A percentile compares a stretch with the other conserved stretches of the same genome.
Conservation (phyloP, 2,888 invertebrate genomes). For the Ormyrus thymus region DNA sequence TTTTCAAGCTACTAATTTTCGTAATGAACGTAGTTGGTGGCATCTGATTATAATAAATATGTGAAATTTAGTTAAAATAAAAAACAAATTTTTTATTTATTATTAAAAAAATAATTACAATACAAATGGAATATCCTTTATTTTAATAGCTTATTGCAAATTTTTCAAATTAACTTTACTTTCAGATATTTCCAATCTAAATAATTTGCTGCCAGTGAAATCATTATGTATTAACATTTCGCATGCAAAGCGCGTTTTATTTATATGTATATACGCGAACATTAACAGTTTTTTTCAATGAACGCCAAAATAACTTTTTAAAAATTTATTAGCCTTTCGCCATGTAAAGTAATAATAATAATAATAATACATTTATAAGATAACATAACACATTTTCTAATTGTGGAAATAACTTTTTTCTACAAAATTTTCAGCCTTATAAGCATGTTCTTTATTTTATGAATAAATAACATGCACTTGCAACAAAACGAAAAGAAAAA, state of each 20-base stretch:
- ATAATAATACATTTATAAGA: conserved; percentile 10
- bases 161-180: conserved; percentile 33
- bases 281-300: conserved; percentile 29
- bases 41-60: conserved; percentile 47
- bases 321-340: conserved; percentile 32
- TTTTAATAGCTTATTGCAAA: conserved; percentile 33
- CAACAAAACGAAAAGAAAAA: conserved; percentile 6
- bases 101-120: conserved; percentile 40
- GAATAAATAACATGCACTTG: conserved; percentile 27
- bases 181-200: conserved; percentile 16
- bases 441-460: conserved; percentile 19
- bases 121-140: conserved; percentile 20
- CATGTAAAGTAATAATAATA: conserved; percentile 36
- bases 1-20: conserved; percentile 29
- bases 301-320: conserved; percentile 18
- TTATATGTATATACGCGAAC: not conserved
- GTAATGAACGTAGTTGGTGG: conserved; percentile 39
- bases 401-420: conserved; percentile 15
- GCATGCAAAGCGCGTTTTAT: conserved; percentile 29
- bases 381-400: conserved; percentile 37
- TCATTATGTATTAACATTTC: conserved; percentile 41
- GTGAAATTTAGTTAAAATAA: conserved; percentile 38
- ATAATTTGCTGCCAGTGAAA: conserved; percentile 43
- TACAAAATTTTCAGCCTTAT: conserved; percentile 47
- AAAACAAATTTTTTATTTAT: conserved; percentile 27